phyloP scores from a whole-genome alignment of 2,113 vertebrate species.

The Cardinalis cardinalis region DNA sequence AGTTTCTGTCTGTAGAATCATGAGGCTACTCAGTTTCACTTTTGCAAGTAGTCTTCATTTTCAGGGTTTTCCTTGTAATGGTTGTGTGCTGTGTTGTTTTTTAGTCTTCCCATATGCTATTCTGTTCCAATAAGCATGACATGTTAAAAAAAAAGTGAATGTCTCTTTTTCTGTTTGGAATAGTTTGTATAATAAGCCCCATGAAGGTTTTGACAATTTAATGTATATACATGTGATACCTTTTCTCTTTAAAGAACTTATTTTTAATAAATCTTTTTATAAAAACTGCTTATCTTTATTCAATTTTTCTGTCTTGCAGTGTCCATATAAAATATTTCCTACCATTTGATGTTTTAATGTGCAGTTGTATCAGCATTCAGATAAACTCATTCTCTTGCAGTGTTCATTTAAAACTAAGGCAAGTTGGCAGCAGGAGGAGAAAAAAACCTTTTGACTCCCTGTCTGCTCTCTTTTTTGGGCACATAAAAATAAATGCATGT shows the following conservation, averaged over 20 bases:
- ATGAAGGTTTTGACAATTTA: conserved; percentile 46
- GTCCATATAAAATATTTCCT: not conserved
- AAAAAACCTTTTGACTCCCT: not conserved
- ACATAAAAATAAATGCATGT: not conserved
- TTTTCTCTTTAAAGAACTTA: conserved; percentile 64
- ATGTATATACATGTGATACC: conserved; percentile 66
- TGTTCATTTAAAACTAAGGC: not conserved
- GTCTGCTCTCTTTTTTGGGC: not conserved
- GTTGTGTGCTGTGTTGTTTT: not conserved
- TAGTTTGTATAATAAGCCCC: conserved; percentile 9
- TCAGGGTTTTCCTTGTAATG: not conserved
- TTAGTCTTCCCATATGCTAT: not conserved
- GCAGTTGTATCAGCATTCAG: not conserved
- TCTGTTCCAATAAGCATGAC: conserved; percentile 5
- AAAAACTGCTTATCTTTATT: conserved; percentile 16
- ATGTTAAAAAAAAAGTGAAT: not conserved
- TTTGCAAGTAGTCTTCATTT: not conserved
- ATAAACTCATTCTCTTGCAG: not conserved
- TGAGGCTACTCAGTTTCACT: not conserved
- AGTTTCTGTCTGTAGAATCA: not conserved
- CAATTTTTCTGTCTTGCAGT: not conserved
- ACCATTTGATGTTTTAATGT: not conserved
- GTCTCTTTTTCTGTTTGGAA: not conserved
- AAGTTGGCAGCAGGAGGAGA: not conserved
- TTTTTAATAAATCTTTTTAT: conserved; percentile 80